Conservation (phyloP, 2,888 invertebrate genomes). For the Phortica magna region DNA sequence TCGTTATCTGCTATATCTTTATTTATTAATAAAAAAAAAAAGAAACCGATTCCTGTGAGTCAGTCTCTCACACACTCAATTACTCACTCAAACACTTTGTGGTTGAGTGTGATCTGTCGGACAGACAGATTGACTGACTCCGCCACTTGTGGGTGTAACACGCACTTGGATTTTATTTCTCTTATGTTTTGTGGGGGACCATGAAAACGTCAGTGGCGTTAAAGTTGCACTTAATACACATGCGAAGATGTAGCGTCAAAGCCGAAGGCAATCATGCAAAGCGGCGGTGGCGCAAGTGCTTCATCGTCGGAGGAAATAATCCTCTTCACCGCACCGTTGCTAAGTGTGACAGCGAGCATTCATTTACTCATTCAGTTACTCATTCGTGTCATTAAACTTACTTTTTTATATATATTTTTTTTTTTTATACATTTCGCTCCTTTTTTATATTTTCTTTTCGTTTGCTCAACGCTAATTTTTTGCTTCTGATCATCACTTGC, state of each 20-base stretch:
- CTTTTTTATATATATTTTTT: neutral
- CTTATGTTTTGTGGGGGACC: slow-evolving; percentile 21
- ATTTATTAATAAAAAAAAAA: slow-evolving; percentile 1
- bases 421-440: neutral
- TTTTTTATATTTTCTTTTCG: neutral
- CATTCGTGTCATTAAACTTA: slow-evolving; percentile 24
- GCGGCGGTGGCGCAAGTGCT: neutral
- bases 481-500: neutral
- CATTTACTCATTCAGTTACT: slow-evolving; percentile 7
- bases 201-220: neutral
- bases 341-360: neutral
- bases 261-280: slow-evolving; percentile 16
- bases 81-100: slow-evolving; percentile 30
- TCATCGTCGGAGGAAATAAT: neutral
- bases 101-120: neutral
- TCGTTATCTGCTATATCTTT: neutral
- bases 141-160: slow-evolving; percentile 17
- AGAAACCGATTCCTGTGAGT: neutral
- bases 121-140: neutral
- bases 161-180: neutral
- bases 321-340: neutral
- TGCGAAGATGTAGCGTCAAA: slow-evolving; percentile 1
- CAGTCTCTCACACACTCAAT: slow-evolving; percentile 13
- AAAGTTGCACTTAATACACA: neutral
- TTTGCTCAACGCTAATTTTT: neutral